A percentile compares a stretch with the other conserved stretches of the same genome.
phyloP scores from a whole-genome alignment of 2,888 invertebrate genomes.

The Microplitis deprimator region DNA sequence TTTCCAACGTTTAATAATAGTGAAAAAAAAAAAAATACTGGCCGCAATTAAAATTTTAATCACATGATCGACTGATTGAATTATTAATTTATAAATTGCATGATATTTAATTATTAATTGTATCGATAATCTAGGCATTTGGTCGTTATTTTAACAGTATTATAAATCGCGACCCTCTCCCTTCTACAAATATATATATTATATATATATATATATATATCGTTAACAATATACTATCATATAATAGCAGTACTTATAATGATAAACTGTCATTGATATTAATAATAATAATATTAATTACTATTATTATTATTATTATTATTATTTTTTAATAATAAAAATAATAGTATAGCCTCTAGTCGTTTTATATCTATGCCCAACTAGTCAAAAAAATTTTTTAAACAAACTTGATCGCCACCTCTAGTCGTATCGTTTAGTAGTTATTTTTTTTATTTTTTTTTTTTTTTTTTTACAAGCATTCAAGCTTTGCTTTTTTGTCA shows the following conservation, averaged over 20 bases:
- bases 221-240: conserved; percentile 19
- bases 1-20: background rate
- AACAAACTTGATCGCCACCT: conserved; percentile 47
- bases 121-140: conserved; percentile 7
- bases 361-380: conserved; percentile 67
- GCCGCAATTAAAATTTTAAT: background rate
- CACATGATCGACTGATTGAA: background rate
- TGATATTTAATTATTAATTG: conserved; percentile 18
- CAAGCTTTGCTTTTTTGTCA: conserved; percentile 5
- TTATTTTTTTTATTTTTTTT: background rate
- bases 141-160: conserved; percentile 7
- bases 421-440: conserved; percentile 24
- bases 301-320: conserved; percentile 19
- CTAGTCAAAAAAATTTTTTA: conserved; percentile 62
- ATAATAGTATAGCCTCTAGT: conserved; percentile 69
- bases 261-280: conserved; percentile 56
- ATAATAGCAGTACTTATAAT: conserved; percentile 19
- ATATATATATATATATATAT: conserved; percentile 14
- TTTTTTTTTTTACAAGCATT: conserved; percentile 13
- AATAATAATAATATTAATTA: conserved; percentile 60
- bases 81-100: conserved; percentile 1
- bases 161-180: conserved; percentile 11
- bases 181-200: conserved; percentile 13
- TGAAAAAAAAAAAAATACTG: background rate
- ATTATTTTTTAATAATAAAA: conserved; percentile 55